These are phyloP conservation scores for Zygothrica quintamaculata DNA, from an alignment of 2,888 invertebrate species.

Conservation along the genomic window DNA sequence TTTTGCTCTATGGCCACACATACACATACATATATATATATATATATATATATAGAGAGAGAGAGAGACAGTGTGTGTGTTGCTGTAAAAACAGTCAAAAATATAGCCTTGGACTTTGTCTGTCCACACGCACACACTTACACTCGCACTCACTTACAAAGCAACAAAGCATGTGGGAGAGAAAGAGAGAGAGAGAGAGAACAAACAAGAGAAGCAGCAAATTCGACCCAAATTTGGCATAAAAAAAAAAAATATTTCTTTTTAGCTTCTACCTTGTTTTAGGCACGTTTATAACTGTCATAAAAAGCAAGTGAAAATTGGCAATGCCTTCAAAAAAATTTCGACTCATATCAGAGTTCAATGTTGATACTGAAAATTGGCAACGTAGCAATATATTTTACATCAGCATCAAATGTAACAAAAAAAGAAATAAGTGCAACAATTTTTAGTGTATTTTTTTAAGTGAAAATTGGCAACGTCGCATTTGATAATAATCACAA, in stretches of 20 bases:
- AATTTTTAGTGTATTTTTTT: neutral
- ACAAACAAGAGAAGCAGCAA: neutral
- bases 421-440: too few relatives aligned
- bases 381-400: neutral
- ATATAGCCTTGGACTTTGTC: slow-evolving; percentile 36
- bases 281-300: slow-evolving; percentile 2
- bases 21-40: neutral
- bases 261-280: slow-evolving; percentile 6
- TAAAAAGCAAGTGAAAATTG: slow-evolving; percentile 20
- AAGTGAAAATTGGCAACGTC: neutral
- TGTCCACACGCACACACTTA: neutral
- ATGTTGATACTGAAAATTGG: neutral
- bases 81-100: slow-evolving; percentile 9
- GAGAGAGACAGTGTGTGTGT: too few relatives aligned
- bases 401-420: too few relatives aligned
- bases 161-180: too few relatives aligned
- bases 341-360: too few relatives aligned
- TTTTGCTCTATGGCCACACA: neutral
- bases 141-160: neutral
- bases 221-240: slow-evolving; percentile 18
- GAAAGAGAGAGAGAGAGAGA: too few relatives aligned
- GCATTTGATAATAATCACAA: neutral
- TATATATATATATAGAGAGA: too few relatives aligned
- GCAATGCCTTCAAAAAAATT: neutral
- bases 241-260: too few relatives aligned